Evolutionary conservation across 1,140 invertebrate genomes (phyloP), one percentile per base, ranked within the genome.

Genomic region (Heliconius eleuchia): DNA sequence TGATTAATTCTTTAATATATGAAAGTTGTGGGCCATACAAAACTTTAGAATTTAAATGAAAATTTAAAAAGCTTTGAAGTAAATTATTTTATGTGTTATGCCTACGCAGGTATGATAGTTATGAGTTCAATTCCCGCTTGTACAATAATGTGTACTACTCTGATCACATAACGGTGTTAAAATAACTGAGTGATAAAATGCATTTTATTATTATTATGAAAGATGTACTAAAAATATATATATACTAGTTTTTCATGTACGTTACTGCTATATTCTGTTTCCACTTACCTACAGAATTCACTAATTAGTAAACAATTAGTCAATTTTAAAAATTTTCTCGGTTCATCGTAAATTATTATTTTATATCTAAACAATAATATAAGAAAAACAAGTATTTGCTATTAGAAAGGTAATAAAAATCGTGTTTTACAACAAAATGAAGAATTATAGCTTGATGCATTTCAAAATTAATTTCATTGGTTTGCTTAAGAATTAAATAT

Each of bases 401-500:
- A 66, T 27, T n/a, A n/a, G 13, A 66, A 27, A 9, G 60, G 60
- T 30, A 66, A 66, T 66, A 66, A 66, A 66, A 66, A 66, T 30
- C 23, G 60, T 66, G 60, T 66, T 30, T 66, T 16, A 66, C 50
- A 52, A 52, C 60, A 30, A 66, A 66, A 66, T 66, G 60, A 66
- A 66, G 60, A 30, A 66, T 66, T 66, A 66, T 66, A 66, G 60
- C 60, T 16, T 4, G 23, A 66, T 66, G 60, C 60, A 66, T 66
- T 66, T 66, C 23, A 66, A 27, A 66, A 66, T 66, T 66, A 66
- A 66, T 66, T 66, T 66, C 60, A 66, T 66, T 66, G 60, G 60
- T 66, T 66, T 66, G 60, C 60, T 66, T 66, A 66, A 66, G 60
- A 57, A 75, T 75, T 19, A 71, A 77, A 77, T 72, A 80, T 66